Evolutionary conservation across 2,113 vertebrate species (phyloP).

Genomic region (Python bivittatus): DNA sequence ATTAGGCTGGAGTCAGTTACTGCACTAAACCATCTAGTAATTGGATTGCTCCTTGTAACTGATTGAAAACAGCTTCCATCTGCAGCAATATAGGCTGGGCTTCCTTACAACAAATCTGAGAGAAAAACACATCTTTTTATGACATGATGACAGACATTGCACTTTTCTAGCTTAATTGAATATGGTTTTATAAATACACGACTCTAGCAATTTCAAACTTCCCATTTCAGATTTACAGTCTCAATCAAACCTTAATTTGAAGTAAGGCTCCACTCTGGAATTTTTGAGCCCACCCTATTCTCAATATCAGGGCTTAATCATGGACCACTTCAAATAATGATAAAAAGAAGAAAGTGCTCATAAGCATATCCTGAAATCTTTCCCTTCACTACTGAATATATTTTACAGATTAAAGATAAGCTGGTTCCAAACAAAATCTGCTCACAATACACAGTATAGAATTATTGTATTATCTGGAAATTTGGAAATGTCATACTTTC

Average conservation of each 20-base stretch:
- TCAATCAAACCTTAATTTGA: background rate
- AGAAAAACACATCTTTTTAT: constrained; percentile 98
- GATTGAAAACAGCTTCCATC: constrained; percentile 94
- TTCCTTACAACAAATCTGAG: constrained; percentile 77
- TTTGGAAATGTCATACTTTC: background rate
- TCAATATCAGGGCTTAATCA: background rate
- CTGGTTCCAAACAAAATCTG: background rate
- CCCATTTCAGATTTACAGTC: constrained; percentile 72
- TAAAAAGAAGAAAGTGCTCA: background rate
- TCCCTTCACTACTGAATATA: background rate
- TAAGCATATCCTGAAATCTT: background rate
- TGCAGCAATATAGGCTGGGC: constrained; percentile 80
- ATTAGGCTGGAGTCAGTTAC: constrained; percentile 99
- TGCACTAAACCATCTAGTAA: constrained; percentile 97
- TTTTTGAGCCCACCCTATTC: background rate
- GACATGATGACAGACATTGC: constrained; percentile 99
- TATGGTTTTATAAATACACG: constrained; percentile 90
- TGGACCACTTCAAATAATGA: background rate
- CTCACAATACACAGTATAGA: background rate
- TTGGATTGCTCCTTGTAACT: constrained; percentile 96
- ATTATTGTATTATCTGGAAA: background rate
- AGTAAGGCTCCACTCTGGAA: background rate
- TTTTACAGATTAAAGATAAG: background rate
- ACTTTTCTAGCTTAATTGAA: constrained; percentile 93
- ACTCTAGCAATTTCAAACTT: constrained; percentile 84